Base-by-base conservation (phyloP, 1,140 invertebrate genomes). In the Papilio aristodemus region DNA sequence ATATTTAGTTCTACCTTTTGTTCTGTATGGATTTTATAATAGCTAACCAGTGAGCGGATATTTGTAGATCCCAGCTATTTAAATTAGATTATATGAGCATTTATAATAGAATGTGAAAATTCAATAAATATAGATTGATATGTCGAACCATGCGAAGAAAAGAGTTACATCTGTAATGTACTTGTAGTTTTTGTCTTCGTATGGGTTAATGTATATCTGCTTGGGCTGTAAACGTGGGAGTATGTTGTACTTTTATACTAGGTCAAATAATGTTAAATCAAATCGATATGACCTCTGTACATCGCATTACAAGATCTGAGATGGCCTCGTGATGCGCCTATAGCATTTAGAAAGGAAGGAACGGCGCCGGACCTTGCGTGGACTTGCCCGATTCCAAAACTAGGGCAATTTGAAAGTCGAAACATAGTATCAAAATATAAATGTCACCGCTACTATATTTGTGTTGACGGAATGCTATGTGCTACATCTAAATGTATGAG, bases 291-390 rank as follows among this genome's bases (percentile, higher is more conserved):
- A 64, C 60, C 60, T 64, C 60, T 64, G 22, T 39, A 64, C 38
- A 64, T 64, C 60, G 60, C 17, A 64, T 64, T 63, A 63, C 19
- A 60, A 60, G 58, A 38, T 62, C 60, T 25, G 22, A 41, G 37
- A 41, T 64, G 63, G 36, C 63, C 63, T 66, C 43, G 63, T 13
- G 63, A 66, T 66, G 63, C 32, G 63, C 63, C 59, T 59, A 66
- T 66, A 66, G 27, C 60, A 66, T 66, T 66, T 66, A 66, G 63
- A 66, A 66, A 66, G 63, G 63, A 66, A 25, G 43, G 63, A 66
- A 66, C 25, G 63, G 41, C 39, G 22, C 25, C 41, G 63, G 63
- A 66, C 63, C 63, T 66, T 66, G 63, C 63, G 19, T 66, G 63
- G 63, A 66, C 63, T 46, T 27, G 63, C 25, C 63, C 63, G 63